phyloP scores from a whole-genome alignment of 2,797 vertebrate species.

The Huso huso region DNA sequence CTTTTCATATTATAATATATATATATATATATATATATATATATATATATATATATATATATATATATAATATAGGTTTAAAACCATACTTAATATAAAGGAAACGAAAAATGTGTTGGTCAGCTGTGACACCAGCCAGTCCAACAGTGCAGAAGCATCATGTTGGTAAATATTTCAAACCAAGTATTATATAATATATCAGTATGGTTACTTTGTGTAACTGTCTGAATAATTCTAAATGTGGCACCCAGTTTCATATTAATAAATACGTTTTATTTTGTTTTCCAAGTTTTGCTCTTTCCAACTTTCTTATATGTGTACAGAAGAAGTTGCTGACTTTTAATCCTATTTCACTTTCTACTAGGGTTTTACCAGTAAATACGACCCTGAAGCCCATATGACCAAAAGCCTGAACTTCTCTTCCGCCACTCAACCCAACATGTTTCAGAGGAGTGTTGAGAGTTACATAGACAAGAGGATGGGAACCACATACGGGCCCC shows the following conservation, averaged over 20 bases:
- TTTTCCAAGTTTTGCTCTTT: neutral
- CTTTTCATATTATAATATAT: no score
- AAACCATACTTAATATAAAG: no score
- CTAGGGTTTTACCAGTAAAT: constrained; percentile 64
- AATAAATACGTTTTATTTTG: neutral
- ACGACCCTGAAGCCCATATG: constrained; percentile 60
- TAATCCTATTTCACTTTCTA: constrained; percentile 17
- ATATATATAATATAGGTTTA: no score
- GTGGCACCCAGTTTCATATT: neutral
- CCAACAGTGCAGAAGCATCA: no score
- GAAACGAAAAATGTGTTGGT: no score
- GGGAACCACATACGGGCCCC: constrained; percentile 71
- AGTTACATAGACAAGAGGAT: constrained; percentile 75
- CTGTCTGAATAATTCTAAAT: no score
- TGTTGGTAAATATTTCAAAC: no score
- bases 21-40: no score
- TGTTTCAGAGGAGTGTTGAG: constrained; percentile 67
- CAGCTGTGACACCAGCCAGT: no score
- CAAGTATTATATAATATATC: no score
- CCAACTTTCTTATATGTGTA: neutral
- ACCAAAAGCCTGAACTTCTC: constrained; percentile 72
- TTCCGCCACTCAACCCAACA: constrained; percentile 66
- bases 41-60: no score
- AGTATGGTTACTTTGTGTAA: no score
- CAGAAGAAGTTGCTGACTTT: constrained; percentile 2